Evolutionary conservation across 1,140 invertebrate genomes (phyloP), one percentile per base, ranked within the genome.

Genomic region (Drosophila paulistorum): DNA sequence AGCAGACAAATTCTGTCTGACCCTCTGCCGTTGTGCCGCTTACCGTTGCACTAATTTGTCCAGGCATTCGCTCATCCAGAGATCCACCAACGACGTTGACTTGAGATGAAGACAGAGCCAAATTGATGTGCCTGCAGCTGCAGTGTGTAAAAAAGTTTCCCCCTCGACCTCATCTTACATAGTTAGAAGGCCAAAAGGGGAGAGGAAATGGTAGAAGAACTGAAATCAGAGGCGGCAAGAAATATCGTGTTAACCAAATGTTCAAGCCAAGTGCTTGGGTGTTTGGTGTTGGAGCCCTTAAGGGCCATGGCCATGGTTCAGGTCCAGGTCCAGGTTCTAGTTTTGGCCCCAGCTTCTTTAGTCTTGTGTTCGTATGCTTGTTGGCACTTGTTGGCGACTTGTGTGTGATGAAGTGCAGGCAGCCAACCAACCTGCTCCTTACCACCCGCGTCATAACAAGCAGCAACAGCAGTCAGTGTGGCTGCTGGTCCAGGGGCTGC

Each of bases 231-330:
- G 82, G 75, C 75, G 82, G 82, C 71, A 75, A 82, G 68, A 68
- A 71, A 86, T 79, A 82, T 79, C 79, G 83, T 86, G 83, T 87
- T 86, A 86, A 86, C 83, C 82, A 76, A 86, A 86, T 86, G 82
- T 83, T 86, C 37, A 77, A 86, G 79, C 83, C 79, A 86, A 86
- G 79, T 86, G 83, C 63, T 76, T 81, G 82, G 82, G 64, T 81
- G 78, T 74, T 85, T 70, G 70, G 30, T 35, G 33, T 41, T 61
- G 42, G 72, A 65, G 37, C 65, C 80, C 82, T 68, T 57, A 58
- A 71, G 83, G 79, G 72, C 72, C 68, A 65, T 48, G 45, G 45
- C 45, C 14, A 48, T 13, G 14, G 73, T 70, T 37, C 78, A 67
- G 64, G 58, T 76, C 63, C 45, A 35, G 13, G 30, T 35, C n/a